Percentiles rank a stretch among this genome's conserved stretches.
phyloP scores from a whole-genome alignment of 1,140 invertebrate species.

The Bradynema listronoti region DNA sequence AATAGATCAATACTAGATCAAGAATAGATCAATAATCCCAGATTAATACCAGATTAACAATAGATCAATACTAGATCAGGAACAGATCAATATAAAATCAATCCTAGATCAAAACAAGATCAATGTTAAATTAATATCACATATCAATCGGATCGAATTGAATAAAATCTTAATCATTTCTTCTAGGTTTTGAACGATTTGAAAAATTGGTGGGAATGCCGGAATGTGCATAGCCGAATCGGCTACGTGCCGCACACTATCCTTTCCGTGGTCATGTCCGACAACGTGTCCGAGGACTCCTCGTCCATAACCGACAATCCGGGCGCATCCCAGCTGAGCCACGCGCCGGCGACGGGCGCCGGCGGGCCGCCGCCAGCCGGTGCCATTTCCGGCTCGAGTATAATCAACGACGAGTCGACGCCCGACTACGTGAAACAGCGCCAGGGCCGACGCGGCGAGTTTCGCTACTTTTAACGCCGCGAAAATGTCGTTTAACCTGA shows the following conservation, averaged over 20 bases:
- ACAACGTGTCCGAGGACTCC: slow-evolving; percentile 17
- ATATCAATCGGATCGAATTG: too few relatives aligned
- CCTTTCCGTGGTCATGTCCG: slow-evolving; percentile 61
- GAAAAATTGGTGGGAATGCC: slow-evolving; percentile 96
- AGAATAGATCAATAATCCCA: slow-evolving; percentile 5
- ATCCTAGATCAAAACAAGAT: too few relatives aligned
- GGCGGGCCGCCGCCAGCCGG: neutral
- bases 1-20: slow-evolving; percentile 13
- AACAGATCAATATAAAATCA: too few relatives aligned
- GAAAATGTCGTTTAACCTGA: too few relatives aligned
- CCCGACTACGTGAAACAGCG: slow-evolving; percentile 63
- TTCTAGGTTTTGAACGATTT: slow-evolving; percentile 79
- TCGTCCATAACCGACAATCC: neutral
- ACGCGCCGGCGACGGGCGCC: neutral
- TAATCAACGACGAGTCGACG: slow-evolving; percentile 35
- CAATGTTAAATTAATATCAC: too few relatives aligned
- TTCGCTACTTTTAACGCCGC: slow-evolving; percentile 82
- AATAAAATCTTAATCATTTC: slow-evolving; percentile 12
- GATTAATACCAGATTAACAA: too few relatives aligned
- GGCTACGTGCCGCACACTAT: slow-evolving; percentile 94
- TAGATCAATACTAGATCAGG: too few relatives aligned
- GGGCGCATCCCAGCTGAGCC: neutral
- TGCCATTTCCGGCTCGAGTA: neutral
- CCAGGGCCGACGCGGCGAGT: slow-evolving; percentile 87
- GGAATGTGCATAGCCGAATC: slow-evolving; percentile 64